A percentile compares a stretch with the other conserved stretches of the same genome.
These are phyloP conservation scores for Pipra filicauda DNA, from an alignment of 2,113 vertebrate genomes.

Conservation along the genomic window DNA sequence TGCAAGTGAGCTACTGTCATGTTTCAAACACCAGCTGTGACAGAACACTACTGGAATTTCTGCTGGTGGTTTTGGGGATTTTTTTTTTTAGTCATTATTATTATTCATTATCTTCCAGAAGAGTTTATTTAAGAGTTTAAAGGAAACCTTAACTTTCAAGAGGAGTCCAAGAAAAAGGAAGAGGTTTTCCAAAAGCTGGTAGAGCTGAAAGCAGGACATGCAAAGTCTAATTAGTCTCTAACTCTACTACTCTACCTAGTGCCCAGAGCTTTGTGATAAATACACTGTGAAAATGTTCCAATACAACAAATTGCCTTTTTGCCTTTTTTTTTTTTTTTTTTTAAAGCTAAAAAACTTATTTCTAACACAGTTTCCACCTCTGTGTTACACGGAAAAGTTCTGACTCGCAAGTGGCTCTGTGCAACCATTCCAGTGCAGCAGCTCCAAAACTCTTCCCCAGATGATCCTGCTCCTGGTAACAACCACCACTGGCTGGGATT, in stretches of 20 bases:
- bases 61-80: neutral
- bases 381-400: neutral
- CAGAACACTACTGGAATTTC: neutral
- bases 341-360: neutral
- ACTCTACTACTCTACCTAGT: neutral
- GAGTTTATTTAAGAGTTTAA: neutral
- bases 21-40: neutral
- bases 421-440: neutral
- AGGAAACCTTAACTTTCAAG: neutral
- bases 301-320: neutral
- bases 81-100: neutral
- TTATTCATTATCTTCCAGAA: neutral
- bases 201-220: neutral
- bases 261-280: neutral
- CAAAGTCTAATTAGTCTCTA: neutral
- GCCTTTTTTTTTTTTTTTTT: neutral
- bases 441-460: neutral
- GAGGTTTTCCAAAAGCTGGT: neutral
- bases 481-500: accelerated
- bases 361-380: neutral
- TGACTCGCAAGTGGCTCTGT: neutral
- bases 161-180: neutral
- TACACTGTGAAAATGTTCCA: neutral
- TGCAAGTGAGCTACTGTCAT: neutral
- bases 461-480: neutral